phyloP scores from a whole-genome alignment of 2,797 vertebrate genomes.

The Lutjanus argentimaculatus region DNA sequence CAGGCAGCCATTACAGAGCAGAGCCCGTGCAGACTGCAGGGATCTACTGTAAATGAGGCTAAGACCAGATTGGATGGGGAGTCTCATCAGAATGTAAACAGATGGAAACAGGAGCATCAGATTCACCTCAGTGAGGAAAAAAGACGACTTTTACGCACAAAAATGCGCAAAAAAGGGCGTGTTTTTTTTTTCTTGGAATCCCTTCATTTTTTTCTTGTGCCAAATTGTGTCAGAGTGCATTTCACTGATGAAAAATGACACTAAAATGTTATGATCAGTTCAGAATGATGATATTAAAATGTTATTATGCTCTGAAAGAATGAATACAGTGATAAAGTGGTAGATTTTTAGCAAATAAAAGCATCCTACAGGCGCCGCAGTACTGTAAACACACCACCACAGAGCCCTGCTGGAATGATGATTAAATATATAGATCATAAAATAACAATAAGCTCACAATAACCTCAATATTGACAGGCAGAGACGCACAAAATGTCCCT shows the following conservation, averaged over 20 bases:
- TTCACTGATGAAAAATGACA: not conserved
- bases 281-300: not conserved
- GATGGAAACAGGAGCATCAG: conserved; percentile 1
- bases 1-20: conserved; percentile 67
- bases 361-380: conserved; percentile 5
- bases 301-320: not conserved
- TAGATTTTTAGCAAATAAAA: not conserved
- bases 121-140: not conserved
- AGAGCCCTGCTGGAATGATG: not conserved
- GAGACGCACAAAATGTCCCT: conserved; percentile 14
- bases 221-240: conserved; percentile 4
- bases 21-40: conserved; percentile 22
- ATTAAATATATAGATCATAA: not conserved
- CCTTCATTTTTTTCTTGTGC: not conserved
- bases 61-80: conserved; percentile 28
- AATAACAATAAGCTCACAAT: not conserved
- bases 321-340: not conserved
- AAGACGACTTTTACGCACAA: not conserved
- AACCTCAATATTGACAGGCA: not conserved
- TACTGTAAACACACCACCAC: conserved; percentile 27
- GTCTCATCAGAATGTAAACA: conserved; percentile 43
- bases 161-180: not conserved
- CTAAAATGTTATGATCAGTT: not conserved
- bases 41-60: conserved; percentile 43
- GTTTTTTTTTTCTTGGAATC: not conserved